Base-by-base conservation (phyloP, 2,888 invertebrate genomes). In the Rhamnusium bicolor region DNA sequence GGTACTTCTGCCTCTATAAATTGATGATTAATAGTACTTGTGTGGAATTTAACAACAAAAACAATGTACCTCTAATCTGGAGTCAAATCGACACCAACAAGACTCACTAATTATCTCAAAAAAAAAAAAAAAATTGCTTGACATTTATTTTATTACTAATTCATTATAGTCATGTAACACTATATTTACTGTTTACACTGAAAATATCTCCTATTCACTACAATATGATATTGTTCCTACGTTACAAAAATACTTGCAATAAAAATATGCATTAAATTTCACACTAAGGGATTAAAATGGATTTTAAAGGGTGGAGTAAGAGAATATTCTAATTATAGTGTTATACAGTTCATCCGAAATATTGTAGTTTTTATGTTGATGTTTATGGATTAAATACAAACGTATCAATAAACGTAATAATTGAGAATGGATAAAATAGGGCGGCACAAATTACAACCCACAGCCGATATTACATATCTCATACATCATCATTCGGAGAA, bases 191-290 rank as follows among this genome's bases (percentile, higher is more conserved):
- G 40, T 7, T 40, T n/a, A 40, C 40, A 40, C 4, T n/a, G 40
- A 40, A 40, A 40, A 14, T 40, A 40, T 40, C 40, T n/a, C 12
- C n/a, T 2, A 2, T 40, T n/a, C 40, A 40, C 40, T 40, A 40
- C 2, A 4, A 54, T 29, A 21, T n/a, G 49, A 40, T 53, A 53
- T 58, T 74, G 61, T 24, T 29, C 21, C 53, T 47, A 21, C 66
- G 51, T 69, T 80, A 80, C 65, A 80, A 80, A 80, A 80, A 80
- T 80, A 80, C 53, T 77, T 75, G 76, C 78, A 65, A 56, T 73
- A 21, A 80, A 78, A 80, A 80, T 80, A 78, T 80, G 77, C 76
- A 70, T 72, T 29, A 53, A 62, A 53, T 69, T 58, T 51, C 8
- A 14, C 63, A 63, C 10, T 62, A 53, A 24, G 10, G 19, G 51